Percentiles rank a stretch among this genome's conserved stretches.
phyloP scores from a whole-genome alignment of 2,113 vertebrate genomes.

The Leptocoma aspasia region DNA sequence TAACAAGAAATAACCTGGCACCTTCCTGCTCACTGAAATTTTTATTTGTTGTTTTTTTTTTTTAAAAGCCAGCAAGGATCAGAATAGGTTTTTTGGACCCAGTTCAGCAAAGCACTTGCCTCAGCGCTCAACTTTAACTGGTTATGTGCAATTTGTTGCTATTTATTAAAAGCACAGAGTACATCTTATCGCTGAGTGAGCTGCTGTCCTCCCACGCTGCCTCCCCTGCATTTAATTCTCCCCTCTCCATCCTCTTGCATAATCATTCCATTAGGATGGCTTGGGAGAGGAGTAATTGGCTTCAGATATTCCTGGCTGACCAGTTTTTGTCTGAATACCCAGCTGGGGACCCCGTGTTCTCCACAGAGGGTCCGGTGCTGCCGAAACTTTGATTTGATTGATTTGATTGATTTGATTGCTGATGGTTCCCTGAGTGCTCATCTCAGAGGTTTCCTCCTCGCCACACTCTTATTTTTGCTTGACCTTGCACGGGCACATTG shows the following conservation, averaged over 20 bases:
- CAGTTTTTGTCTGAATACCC: neutral
- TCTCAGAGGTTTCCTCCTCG: neutral
- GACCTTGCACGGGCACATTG: neutral
- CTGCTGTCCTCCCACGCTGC: slow-evolving; percentile 60
- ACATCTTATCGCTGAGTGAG: slow-evolving; percentile 38
- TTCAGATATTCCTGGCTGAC: slow-evolving; percentile 36
- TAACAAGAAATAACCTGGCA: neutral
- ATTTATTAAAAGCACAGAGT: slow-evolving; percentile 53
- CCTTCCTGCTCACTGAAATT: neutral
- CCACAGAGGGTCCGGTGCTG: neutral
- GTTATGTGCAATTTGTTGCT: slow-evolving; percentile 45
- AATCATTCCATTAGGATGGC: slow-evolving; percentile 15
- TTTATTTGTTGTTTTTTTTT: neutral
- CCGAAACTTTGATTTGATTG: too few species aligned
- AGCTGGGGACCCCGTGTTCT: neutral
- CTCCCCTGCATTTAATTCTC: slow-evolving; percentile 17
- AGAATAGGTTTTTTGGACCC: slow-evolving; percentile 15
- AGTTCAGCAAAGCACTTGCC: slow-evolving; percentile 16
- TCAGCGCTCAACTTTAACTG: neutral
- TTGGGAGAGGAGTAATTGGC: slow-evolving; percentile 12
- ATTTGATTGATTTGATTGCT: too few species aligned
- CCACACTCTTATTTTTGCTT: neutral
- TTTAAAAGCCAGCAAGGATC: neutral
- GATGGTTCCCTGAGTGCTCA: neutral
- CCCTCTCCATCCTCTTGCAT: slow-evolving; percentile 8